Base-by-base conservation (phyloP, 35 echinoderm and acorn worm species). In the Stichopus chloronotus region DNA sequence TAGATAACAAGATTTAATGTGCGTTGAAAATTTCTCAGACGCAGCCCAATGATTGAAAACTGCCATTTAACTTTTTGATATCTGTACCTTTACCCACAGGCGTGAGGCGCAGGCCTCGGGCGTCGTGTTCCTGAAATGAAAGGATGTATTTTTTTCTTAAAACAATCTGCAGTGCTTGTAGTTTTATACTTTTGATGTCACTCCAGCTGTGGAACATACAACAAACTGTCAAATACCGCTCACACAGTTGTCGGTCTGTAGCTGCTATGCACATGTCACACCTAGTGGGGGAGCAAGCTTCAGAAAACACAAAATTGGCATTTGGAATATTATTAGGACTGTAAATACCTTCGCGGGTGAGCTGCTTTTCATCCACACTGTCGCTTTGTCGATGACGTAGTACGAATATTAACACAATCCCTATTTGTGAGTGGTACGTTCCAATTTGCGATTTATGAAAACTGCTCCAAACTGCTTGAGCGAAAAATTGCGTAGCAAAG, bases 171-270 rank as follows among this genome's bases (percentile, higher is more conserved):
- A 74, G 13, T 16, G 55, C 58, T 85, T 58, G 80, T 55, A 4
- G 25, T 55, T 83, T 55, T 52, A 53, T 55, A 83, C 13, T 58
- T 53, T 56, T 58, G 24, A 85, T 20, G 56, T 85, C 55, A 58
- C 56, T n/a, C 82, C 82, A 12, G 82, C 82, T 85, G 82, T 58
- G 82, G 55, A 59, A 58, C 55, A 85, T 85, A 58, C 55, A 43
- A 43, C 30, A 5, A 58, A 85, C 82, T 58, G 82, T 19, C 82
- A 85, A 58, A 20, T 43, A 43, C 82, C 7, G 54, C 52, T 21
- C 4, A 22, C 82, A n/a, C 55, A 85, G 82, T 22, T 20, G 57
- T 22, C 54, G 5, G 55, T 56, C 14, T 14, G 76, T 56, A 57
- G 20, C 55, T 30, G n/a, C 56, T 59, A 12, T 21, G 55, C 55